Base-by-base conservation (phyloP, 2,888 invertebrate species). In the Drosophila helvetica region DNA sequence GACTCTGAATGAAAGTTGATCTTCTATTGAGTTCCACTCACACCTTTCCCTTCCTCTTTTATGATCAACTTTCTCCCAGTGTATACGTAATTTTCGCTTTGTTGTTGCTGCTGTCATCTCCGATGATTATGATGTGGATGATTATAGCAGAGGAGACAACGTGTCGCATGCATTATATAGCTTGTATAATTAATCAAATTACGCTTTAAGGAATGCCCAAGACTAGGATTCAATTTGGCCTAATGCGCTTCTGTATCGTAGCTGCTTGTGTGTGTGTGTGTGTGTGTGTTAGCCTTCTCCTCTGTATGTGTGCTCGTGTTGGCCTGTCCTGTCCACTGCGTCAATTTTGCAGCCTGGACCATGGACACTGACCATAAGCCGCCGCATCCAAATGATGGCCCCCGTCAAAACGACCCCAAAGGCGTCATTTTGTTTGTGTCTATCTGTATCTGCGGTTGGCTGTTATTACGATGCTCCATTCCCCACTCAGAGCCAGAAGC, bases 171-270 rank as follows among this genome's bases (percentile, higher is more conserved):
- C 74, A 66, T 67, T 67, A 78, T 83, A 64, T 74, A 62, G 61
- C 55, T 54, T 59, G 47, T 53, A 63, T 81, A 87, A 85, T 82
- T 82, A 82, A 82, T 87, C 68, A 48, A 54, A 85, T 79, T 78
- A 84, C 51, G 78, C 55, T 74, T 62, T 71, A 61, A 71, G 65
- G 75, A 68, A 72, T 70, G 66, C 52, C 72, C 65, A 18, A 43
- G 60, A 73, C 73, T 67, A 52, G 64, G 75, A 87, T 81, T 75
- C 77, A 85, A 84, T 84, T 84, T 80, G 85, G 73, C 66, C 69
- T 38, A 67, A 77, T 70, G 63, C 61, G 52, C 67, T 42, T 50
- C 58, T 63, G 46, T 27, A 27, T 7, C 27, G 8, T 27, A 27
- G 7, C 27, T 27, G 52, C 67, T 42, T 50, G 55, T 65, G 42